Percentiles rank a stretch among this genome's conserved stretches.
Conservation (phyloP, 2,888 invertebrate species). For the Chrysomela aeneicollis region DNA sequence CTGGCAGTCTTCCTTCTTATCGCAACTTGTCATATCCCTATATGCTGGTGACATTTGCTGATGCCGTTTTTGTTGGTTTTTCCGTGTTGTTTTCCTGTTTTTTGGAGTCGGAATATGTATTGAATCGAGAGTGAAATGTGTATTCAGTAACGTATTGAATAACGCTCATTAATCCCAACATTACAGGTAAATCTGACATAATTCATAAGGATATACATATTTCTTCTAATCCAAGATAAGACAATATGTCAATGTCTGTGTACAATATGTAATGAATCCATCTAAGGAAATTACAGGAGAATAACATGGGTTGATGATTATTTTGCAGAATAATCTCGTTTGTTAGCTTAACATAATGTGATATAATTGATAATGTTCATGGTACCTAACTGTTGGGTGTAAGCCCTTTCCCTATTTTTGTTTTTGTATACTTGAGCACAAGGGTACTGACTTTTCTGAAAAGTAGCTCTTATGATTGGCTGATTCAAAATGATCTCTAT, state of each 20-base stretch:
- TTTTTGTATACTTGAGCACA: slow-evolving; percentile 52
- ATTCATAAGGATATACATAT: not conserved
- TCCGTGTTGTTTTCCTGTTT: slow-evolving; percentile 40
- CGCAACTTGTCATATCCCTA: not conserved
- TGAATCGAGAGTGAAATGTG: not conserved
- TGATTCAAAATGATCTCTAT: slow-evolving; percentile 52
- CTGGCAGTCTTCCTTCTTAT: not conserved
- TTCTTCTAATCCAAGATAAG: too few relatives aligned
- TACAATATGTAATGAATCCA: not conserved
- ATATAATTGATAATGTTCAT: slow-evolving; percentile 54
- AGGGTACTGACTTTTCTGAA: slow-evolving; percentile 55
- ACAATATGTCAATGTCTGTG: too few relatives aligned
- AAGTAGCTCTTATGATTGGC: slow-evolving; percentile 51
- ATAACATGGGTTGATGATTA: slow-evolving; percentile 35
- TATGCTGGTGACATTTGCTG: slow-evolving; percentile 36
- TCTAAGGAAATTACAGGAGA: slow-evolving; percentile 27
- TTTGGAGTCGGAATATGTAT: slow-evolving; percentile 18
- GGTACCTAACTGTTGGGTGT: slow-evolving; percentile 48
- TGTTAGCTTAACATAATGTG: slow-evolving; percentile 54
- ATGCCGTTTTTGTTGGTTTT: slow-evolving; percentile 45
- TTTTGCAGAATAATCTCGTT: slow-evolving; percentile 45
- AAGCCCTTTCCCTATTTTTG: slow-evolving; percentile 41
- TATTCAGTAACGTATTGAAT: not conserved
- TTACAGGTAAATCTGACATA: not conserved
- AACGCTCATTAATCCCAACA: not conserved